These are phyloP conservation scores for Xiphophorus birchmanni DNA, from an alignment of 2,797 vertebrate species.

Conservation along the genomic window DNA sequence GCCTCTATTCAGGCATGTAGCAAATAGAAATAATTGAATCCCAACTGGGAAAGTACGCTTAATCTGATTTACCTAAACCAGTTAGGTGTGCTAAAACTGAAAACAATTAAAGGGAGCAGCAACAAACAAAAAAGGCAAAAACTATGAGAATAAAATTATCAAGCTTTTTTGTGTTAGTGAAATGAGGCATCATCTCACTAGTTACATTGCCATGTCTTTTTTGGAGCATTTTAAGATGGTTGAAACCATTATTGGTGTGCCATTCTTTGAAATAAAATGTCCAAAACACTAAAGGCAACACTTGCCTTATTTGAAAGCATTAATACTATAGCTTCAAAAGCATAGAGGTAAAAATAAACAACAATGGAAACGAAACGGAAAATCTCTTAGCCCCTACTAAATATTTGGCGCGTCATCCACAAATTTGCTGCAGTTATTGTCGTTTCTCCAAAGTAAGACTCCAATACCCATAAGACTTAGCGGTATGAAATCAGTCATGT, in stretches of 20 bases:
- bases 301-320: background rate
- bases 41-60: background rate
- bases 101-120: background rate
- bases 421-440: background rate
- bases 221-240: background rate
- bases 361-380: background rate
- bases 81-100: background rate
- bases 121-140: background rate
- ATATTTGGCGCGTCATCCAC: background rate
- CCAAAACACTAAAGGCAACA: background rate
- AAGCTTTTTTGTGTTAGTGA: background rate
- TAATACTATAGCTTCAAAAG: background rate
- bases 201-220: background rate
- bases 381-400: background rate
- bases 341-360: background rate
- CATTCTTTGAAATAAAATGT: background rate
- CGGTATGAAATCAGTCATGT: conserved; percentile 75
- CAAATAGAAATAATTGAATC: background rate
- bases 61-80: background rate
- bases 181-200: background rate
- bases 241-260: background rate
- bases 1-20: background rate
- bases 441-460: conserved; percentile 63
- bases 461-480: conserved; percentile 81
- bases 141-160: background rate